Conservation (phyloP, 1,140 invertebrate species). For the Lithobius niger region DNA sequence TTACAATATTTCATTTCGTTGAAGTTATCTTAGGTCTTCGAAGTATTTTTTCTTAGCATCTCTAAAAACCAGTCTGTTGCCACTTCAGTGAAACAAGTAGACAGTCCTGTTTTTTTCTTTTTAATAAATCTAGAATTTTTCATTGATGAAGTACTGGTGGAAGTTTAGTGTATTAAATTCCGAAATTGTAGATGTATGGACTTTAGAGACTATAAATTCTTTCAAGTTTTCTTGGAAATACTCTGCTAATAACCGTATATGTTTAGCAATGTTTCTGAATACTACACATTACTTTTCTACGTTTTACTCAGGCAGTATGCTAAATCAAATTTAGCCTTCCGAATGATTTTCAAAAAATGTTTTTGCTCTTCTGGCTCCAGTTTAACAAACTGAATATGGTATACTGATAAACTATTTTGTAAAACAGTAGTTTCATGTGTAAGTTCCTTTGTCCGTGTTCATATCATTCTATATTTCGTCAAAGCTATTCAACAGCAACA, state of each 20-base stretch:
- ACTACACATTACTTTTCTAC: not conserved
- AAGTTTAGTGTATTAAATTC: not conserved
- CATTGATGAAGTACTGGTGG: not conserved
- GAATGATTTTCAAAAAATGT: not conserved
- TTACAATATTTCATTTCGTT: not conserved
- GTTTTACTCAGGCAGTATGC: not conserved
- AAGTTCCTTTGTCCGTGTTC: not conserved
- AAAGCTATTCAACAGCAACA: conserved; percentile 11
- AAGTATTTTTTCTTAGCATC: not conserved
- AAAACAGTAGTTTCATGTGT: not conserved
- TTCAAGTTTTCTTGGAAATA: not conserved
- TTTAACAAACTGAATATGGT: not conserved
- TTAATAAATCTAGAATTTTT: not conserved
- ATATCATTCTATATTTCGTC: conserved; percentile 12
- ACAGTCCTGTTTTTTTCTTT: not conserved
- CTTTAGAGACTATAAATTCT: not conserved
- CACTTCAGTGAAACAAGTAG: not conserved
- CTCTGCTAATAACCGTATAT: too few species aligned
- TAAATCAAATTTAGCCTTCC: not conserved
- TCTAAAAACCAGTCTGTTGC: not conserved
- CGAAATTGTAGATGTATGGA: not conserved
- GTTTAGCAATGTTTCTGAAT: not conserved
- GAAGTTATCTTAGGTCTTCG: too few species aligned
- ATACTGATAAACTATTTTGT: not conserved
- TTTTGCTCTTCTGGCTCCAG: conserved; percentile 9